Conservation (phyloP, 2,113 vertebrate species). For the Vulpes lagopus region DNA sequence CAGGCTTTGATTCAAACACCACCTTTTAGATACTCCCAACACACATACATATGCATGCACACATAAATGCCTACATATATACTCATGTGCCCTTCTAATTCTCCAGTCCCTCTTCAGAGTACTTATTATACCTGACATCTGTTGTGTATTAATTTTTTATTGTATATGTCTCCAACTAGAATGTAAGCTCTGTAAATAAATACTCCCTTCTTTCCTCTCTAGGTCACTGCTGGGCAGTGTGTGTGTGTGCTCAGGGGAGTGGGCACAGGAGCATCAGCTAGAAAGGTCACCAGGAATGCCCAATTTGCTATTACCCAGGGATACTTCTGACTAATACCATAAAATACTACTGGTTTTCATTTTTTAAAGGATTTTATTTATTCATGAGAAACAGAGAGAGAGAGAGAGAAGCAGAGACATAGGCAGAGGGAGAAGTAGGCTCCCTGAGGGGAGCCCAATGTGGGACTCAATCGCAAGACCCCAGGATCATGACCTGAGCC, state of each 20-base stretch:
- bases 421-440: too few species aligned
- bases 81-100: accelerated
- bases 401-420: too few species aligned
- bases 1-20: background rate
- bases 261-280: too few species aligned
- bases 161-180: background rate
- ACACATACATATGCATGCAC: background rate
- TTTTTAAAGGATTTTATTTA: too few species aligned
- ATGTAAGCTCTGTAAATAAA: background rate
- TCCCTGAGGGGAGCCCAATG: too few species aligned
- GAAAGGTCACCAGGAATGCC: background rate
- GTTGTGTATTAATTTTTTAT: background rate
- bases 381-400: too few species aligned
- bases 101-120: background rate
- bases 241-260: background rate
- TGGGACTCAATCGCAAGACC: too few species aligned
- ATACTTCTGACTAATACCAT: background rate
- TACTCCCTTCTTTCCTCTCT: background rate
- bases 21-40: background rate
- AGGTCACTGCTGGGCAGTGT: background rate
- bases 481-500: too few species aligned
- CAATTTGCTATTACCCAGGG: background rate
- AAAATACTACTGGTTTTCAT: background rate
- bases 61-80: background rate
- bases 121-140: background rate